These are phyloP conservation scores for Catocala nupta DNA, from an alignment of 2,888 invertebrate genomes.

Conservation along the genomic window DNA sequence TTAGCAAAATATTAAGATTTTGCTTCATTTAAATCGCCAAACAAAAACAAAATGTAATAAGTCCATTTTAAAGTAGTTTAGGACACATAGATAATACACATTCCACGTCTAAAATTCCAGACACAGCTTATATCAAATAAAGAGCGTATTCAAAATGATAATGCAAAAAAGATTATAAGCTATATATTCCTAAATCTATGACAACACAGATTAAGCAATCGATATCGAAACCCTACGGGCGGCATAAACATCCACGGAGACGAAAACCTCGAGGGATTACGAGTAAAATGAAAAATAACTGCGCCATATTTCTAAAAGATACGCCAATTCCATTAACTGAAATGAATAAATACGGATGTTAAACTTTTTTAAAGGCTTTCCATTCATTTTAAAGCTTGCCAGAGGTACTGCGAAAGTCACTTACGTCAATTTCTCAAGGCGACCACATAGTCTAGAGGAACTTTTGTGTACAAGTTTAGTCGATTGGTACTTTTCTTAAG, in stretches of 20 bases:
- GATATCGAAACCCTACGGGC: conserved; percentile 4
- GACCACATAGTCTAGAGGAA: conserved; percentile 25
- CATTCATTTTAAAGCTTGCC: conserved; percentile 54
- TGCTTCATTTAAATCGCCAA: too few relatives aligned
- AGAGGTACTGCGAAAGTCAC: conserved; percentile 42
- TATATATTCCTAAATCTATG: neutral
- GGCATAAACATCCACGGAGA: conserved; percentile 15
- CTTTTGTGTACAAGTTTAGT: conserved; percentile 12
- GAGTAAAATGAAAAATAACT: conserved; percentile 19
- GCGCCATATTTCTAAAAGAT: conserved; percentile 54
- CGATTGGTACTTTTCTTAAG: conserved; percentile 12
- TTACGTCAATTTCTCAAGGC: conserved; percentile 53
- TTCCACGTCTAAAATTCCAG: too few relatives aligned
- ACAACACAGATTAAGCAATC: conserved; percentile 9
- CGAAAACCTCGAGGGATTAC: conserved; percentile 6
- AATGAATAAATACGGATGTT: conserved; percentile 65
- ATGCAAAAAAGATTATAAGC: too few relatives aligned
- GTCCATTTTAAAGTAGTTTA: too few relatives aligned
- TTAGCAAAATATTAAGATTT: too few relatives aligned
- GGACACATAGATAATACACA: too few relatives aligned
- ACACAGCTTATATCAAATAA: too few relatives aligned
- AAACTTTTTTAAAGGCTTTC: conserved; percentile 53
- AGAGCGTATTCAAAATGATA: too few relatives aligned
- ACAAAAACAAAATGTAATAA: too few relatives aligned
- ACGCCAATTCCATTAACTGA: conserved; percentile 66